These are phyloP conservation scores for Entomobrya multifasciata DNA, from an alignment of 2,888 invertebrate genomes.

Conservation along the genomic window DNA sequence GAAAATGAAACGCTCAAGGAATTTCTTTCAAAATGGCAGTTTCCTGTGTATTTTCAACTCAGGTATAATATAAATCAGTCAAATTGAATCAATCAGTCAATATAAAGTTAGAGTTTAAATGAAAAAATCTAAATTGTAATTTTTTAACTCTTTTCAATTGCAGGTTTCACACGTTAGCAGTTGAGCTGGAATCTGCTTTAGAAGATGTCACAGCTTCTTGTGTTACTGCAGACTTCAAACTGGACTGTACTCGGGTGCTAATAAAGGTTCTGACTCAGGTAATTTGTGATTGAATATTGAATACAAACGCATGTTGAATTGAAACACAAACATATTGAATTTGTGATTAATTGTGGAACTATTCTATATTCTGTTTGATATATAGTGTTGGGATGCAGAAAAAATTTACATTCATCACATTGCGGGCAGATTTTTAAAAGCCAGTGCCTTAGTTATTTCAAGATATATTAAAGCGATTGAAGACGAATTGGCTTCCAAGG, in stretches of 20 bases:
- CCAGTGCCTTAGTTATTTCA: slow-evolving; percentile 78
- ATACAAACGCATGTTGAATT: too few species aligned
- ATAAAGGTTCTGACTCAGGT: slow-evolving; percentile 79
- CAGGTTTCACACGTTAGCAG: slow-evolving; percentile 95
- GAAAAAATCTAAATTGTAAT: neutral
- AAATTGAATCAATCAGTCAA: too few species aligned
- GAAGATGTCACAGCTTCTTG: slow-evolving; percentile 79
- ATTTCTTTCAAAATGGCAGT: slow-evolving; percentile 93
- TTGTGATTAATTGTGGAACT: too few species aligned
- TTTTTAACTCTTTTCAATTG: slow-evolving; percentile 3
- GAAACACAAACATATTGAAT: neutral
- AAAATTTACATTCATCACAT: slow-evolving; percentile 77
- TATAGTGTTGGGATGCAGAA: slow-evolving; percentile 78
- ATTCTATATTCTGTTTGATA: slow-evolving; percentile 27
- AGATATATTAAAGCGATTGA: slow-evolving; percentile 76
- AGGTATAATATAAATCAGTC: slow-evolving; percentile 81
- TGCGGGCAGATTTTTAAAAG: slow-evolving; percentile 78
- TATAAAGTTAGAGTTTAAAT: too few species aligned
- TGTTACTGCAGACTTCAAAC: slow-evolving; percentile 76
- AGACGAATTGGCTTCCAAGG: slow-evolving; percentile 70
- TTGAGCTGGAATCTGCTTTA: slow-evolving; percentile 84
- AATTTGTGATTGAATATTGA: too few species aligned
- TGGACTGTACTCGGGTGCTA: slow-evolving; percentile 76
- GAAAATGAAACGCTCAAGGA: slow-evolving; percentile 84
- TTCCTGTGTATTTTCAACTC: slow-evolving; percentile 98